These are phyloP conservation scores for Dasyornis broadbenti DNA, from an alignment of 2,113 vertebrate genomes.

Conservation along the genomic window DNA sequence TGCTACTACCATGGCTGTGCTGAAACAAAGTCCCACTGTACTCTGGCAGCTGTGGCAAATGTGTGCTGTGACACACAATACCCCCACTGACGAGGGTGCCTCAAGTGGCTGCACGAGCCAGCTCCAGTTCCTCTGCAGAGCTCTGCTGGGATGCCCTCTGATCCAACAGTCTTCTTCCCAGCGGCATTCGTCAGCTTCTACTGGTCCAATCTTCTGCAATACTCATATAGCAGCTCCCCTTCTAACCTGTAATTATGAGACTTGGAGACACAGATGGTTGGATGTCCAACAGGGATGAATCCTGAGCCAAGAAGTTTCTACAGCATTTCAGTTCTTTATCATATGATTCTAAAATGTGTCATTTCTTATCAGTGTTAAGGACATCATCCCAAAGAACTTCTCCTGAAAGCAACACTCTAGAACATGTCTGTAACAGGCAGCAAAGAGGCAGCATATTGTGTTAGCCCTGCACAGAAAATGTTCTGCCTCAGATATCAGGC, in stretches of 20 bases:
- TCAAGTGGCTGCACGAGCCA: not conserved
- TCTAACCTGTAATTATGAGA: not conserved
- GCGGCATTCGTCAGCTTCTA: not conserved
- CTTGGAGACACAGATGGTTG: not conserved
- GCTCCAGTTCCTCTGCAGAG: not conserved
- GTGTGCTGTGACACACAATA: not conserved
- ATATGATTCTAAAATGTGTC: not conserved
- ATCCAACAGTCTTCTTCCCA: not conserved
- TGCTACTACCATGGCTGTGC: not conserved
- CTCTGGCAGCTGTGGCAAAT: not conserved
- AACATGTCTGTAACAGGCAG: not conserved
- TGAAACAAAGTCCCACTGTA: slow-evolving; percentile 19
- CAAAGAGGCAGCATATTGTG: not conserved
- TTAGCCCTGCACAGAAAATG: not conserved
- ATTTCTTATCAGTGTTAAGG: not conserved
- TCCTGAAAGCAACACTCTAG: not conserved
- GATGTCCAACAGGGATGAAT: not conserved
- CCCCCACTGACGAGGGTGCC: not conserved
- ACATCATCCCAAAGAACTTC: not conserved
- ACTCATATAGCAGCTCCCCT: not conserved
- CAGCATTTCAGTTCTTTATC: not conserved
- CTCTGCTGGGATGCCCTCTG: not conserved
- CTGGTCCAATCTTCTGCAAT: not conserved
- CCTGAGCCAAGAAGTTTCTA: not conserved
- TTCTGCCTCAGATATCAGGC: not conserved